Conservation (phyloP, 2,888 invertebrate species). For the Ormia ochracea region DNA sequence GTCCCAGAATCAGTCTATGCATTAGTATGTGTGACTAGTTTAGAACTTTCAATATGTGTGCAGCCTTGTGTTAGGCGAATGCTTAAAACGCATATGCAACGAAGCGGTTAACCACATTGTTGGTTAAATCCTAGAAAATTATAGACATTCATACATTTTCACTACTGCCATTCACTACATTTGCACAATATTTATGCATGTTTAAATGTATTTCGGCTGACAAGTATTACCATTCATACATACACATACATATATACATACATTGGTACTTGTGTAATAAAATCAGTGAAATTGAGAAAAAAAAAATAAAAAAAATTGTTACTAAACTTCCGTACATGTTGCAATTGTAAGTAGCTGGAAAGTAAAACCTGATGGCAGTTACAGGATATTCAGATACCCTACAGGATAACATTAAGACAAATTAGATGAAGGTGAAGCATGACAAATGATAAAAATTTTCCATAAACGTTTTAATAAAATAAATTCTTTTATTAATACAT, state of each 20-base stretch:
- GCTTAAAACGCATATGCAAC: constrained; percentile 58
- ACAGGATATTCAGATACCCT: constrained; percentile 16
- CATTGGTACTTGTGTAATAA: constrained; percentile 26
- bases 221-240: constrained; percentile 12
- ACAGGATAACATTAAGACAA: background rate
- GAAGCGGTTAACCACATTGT: constrained; percentile 58
- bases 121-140: constrained; percentile 60
- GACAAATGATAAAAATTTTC: too few relatives aligned
- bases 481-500: too few relatives aligned
- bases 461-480: too few relatives aligned
- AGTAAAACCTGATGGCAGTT: constrained; percentile 38
- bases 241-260: too few relatives aligned
- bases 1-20: background rate
- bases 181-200: background rate
- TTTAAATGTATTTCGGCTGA: background rate
- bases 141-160: constrained; percentile 43
- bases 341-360: constrained; percentile 59
- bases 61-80: constrained; percentile 27
- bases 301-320: constrained; percentile 19
- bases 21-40: constrained; percentile 19
- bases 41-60: background rate
- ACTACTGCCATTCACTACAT: constrained; percentile 5
- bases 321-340: constrained; percentile 55
- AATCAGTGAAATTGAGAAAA: constrained; percentile 9
- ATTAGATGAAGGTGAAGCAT: too few relatives aligned